Conservation (phyloP, 2,888 invertebrate genomes). For the Melanostoma scalare region DNA sequence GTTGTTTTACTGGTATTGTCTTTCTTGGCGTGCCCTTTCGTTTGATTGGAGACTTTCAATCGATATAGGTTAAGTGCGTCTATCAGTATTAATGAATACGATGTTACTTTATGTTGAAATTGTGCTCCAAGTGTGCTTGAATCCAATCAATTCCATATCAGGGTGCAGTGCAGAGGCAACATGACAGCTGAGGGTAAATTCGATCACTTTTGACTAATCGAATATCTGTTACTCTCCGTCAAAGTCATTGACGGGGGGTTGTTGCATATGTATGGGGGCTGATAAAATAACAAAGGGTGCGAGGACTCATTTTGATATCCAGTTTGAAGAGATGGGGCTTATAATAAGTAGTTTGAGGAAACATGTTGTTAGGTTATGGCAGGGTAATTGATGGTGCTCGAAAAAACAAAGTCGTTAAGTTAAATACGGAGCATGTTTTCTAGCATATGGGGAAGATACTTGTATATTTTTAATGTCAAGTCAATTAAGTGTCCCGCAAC, state of each 20-base stretch:
- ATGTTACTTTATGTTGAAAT: conserved; percentile 60
- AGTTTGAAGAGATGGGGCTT: too few species aligned
- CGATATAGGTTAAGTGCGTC: conserved; percentile 67
- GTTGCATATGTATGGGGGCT: conserved; percentile 8
- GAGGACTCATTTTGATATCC: background rate
- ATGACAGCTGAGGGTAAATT: conserved; percentile 69
- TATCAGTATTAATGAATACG: conserved; percentile 68
- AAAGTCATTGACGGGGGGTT: conserved; percentile 38
- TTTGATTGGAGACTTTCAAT: conserved; percentile 52
- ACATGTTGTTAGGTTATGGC: too few species aligned
- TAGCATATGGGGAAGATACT: too few species aligned
- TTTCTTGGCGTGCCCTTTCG: conserved; percentile 30
- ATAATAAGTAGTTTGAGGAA: too few species aligned
- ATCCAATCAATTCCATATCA: conserved; percentile 70
- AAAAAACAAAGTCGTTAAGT: too few species aligned
- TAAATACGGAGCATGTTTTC: too few species aligned
- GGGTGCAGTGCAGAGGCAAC: conserved; percentile 41
- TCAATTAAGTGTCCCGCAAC: too few species aligned
- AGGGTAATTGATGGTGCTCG: too few species aligned
- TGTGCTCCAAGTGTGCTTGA: conserved; percentile 54
- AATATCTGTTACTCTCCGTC: conserved; percentile 67
- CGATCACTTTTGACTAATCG: conserved; percentile 70
- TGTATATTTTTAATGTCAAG: too few species aligned
- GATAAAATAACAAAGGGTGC: conserved; percentile 6
- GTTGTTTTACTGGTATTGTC: conserved; percentile 20